phyloP scores from a whole-genome alignment of 2,888 invertebrate genomes.

The Lagria hirta region DNA sequence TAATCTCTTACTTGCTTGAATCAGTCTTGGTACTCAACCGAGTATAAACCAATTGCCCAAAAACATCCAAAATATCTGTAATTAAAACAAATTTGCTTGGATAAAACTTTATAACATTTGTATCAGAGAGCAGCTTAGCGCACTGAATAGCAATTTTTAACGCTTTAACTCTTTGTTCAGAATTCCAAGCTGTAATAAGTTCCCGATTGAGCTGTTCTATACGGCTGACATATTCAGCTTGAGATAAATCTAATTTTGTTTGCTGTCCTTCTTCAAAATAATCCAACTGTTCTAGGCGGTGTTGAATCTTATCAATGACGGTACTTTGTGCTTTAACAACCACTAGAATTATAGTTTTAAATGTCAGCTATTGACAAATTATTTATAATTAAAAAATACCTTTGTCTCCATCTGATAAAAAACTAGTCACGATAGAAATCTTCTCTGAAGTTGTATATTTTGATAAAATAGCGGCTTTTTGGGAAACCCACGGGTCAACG shows the following conservation, averaged over 20 bases:
- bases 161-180: conserved; percentile 92
- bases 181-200: conserved; percentile 88
- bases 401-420: conserved; percentile 78
- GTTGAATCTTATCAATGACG: conserved; percentile 84
- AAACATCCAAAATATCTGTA: conserved; percentile 93
- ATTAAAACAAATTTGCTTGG: conserved; percentile 97
- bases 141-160: conserved; percentile 97
- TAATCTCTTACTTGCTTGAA: conserved; percentile 50
- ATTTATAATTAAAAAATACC: no score
- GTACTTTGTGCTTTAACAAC: conserved; percentile 79
- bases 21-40: conserved; percentile 76
- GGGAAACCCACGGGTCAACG: conserved; percentile 76
- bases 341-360: conserved; percentile 68
- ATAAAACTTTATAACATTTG: conserved; percentile 90
- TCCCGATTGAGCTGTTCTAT: conserved; percentile 92
- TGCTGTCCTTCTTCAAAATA: conserved; percentile 89
- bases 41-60: conserved; percentile 87
- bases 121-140: conserved; percentile 88
- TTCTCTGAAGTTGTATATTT: conserved; percentile 94
- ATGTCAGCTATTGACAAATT: neutral
- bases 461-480: conserved; percentile 75
- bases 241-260: conserved; percentile 84
- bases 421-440: conserved; percentile 86
- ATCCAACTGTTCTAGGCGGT: conserved; percentile 89
- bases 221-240: conserved; percentile 73